Percentiles rank a stretch among this genome's conserved stretches.
These are phyloP conservation scores for Patiria miniata DNA, from an alignment of 35 echinoderm and acorn worm genomes.

Conservation along the genomic window DNA sequence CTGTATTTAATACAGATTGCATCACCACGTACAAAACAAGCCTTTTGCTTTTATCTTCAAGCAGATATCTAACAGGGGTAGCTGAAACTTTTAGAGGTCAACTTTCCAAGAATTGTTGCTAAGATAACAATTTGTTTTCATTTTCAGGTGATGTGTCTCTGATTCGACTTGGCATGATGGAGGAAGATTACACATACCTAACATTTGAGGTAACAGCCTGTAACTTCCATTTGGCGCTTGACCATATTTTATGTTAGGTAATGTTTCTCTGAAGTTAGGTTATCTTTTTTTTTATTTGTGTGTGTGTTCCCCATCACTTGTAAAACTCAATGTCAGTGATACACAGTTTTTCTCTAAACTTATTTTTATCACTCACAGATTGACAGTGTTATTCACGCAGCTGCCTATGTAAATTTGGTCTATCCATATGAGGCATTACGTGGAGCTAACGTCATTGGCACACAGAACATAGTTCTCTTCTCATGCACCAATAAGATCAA, in stretches of 20 bases:
- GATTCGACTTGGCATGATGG: slow-evolving; percentile 49
- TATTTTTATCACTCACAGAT: slow-evolving; percentile 15
- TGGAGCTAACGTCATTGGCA: slow-evolving; percentile 56
- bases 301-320: too few relatives aligned
- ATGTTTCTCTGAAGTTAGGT: too few relatives aligned
- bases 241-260: too few relatives aligned
- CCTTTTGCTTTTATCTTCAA: too few relatives aligned
- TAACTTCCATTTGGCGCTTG: too few relatives aligned
- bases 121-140: not conserved
- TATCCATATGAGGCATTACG: slow-evolving; percentile 49
- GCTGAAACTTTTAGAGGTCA: too few relatives aligned
- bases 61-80: too few relatives aligned
- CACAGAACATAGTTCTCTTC: slow-evolving; percentile 52
- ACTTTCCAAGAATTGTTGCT: too few relatives aligned
- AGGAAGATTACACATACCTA: slow-evolving; percentile 55
- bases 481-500: slow-evolving; percentile 73
- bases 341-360: not conserved
- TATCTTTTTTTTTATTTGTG: too few relatives aligned
- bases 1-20: too few relatives aligned
- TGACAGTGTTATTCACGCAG: slow-evolving; percentile 56
- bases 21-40: too few relatives aligned
- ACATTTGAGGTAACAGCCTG: slow-evolving; percentile 44
- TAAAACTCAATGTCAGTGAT: too few relatives aligned
- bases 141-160: slow-evolving; percentile 61
- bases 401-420: slow-evolving; percentile 60